Evolutionary conservation across 2,113 vertebrate genomes (phyloP).

Genomic region (Megaleporinus macrocephalus): DNA sequence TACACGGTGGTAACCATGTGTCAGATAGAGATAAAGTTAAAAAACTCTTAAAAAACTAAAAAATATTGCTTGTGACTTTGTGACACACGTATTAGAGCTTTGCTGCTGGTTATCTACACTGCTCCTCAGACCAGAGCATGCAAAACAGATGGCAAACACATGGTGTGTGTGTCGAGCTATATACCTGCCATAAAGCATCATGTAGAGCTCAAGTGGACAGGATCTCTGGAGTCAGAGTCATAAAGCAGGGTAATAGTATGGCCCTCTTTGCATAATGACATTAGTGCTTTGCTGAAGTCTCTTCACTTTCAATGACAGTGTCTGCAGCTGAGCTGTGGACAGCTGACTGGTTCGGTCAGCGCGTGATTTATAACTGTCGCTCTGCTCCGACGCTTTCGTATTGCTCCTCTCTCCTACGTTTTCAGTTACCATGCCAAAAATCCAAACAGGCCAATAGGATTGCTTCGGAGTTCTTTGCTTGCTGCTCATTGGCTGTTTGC

Average conservation of each 20-base stretch:
- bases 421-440: not conserved
- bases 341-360: not conserved
- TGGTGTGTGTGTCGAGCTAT: not conserved
- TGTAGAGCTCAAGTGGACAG: not conserved
- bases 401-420: not conserved
- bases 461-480: not conserved
- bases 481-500: not conserved
- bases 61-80: too few species aligned
- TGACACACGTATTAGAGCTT: not conserved
- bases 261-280: not conserved
- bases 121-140: not conserved
- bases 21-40: not conserved
- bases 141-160: slow-evolving; percentile 3
- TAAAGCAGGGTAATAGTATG: not conserved
- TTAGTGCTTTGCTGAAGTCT: not conserved
- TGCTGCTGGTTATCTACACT: not conserved
- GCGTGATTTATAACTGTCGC: not conserved
- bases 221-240: not conserved
- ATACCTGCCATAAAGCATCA: slow-evolving; percentile 4
- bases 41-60: too few species aligned
- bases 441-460: not conserved
- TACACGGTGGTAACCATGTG: too few species aligned
- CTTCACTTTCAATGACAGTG: not conserved
- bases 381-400: not conserved
- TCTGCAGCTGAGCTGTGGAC: not conserved